phyloP scores from a whole-genome alignment of 2,113 vertebrate species.

The Rhinopomastus cyanomelas region DNA sequence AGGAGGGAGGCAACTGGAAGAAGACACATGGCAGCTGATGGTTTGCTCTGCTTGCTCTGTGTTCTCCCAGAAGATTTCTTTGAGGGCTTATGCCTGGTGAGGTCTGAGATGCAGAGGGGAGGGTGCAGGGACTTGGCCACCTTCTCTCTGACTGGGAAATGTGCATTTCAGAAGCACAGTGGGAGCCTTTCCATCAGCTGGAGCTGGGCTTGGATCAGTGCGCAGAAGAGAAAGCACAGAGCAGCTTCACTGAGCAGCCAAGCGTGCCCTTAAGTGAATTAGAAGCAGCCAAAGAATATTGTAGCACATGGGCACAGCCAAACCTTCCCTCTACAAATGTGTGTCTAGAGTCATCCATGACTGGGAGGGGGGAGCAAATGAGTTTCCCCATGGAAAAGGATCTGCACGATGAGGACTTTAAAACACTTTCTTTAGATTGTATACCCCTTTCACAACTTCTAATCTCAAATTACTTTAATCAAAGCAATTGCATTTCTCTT shows the following conservation, averaged over 20 bases:
- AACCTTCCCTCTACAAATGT: neutral
- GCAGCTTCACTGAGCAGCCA: neutral
- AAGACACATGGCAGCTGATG: fast-evolving
- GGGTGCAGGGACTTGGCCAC: neutral
- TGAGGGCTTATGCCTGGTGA: fast-evolving
- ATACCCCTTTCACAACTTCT: neutral
- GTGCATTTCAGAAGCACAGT: neutral
- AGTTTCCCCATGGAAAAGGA: neutral
- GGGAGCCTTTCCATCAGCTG: neutral
- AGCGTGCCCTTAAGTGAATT: neutral
- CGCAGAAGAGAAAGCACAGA: neutral
- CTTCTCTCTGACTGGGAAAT: neutral
- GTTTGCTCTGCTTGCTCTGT: neutral
- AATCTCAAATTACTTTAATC: neutral
- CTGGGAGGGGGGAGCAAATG: neutral
- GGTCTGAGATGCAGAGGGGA: neutral
- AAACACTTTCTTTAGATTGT: neutral
- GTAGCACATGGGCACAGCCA: neutral
- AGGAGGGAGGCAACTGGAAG: neutral
- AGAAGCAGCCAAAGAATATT: neutral
- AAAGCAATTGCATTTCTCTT: neutral
- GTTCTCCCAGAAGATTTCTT: neutral
- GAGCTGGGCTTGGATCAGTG: neutral
- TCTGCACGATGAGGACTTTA: neutral
- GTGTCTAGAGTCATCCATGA: neutral